These are phyloP conservation scores for Rhinoraja longicauda DNA, from an alignment of 2,797 vertebrate species.

Conservation along the genomic window DNA sequence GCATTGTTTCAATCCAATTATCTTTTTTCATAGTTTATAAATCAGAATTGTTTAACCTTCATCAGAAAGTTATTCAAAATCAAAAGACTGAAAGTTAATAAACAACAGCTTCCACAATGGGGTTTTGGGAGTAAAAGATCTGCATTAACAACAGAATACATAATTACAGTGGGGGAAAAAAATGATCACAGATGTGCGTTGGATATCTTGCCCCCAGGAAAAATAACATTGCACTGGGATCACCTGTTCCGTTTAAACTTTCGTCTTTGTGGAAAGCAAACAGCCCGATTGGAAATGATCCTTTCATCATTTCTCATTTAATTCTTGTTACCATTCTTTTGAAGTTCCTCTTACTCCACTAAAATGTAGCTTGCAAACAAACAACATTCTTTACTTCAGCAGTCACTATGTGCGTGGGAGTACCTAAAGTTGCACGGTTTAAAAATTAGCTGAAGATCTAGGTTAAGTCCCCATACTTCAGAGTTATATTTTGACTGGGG, in stretches of 20 bases:
- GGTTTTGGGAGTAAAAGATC: conserved; percentile 24
- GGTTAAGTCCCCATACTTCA: not conserved
- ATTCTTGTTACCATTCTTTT: not conserved
- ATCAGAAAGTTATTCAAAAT: conserved; percentile 12
- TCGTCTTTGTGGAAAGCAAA: not conserved
- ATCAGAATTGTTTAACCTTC: not conserved
- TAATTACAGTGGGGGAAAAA: conserved; percentile 24
- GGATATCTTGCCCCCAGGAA: conserved; percentile 14
- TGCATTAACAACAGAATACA: conserved; percentile 22
- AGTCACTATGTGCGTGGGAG: not conserved
- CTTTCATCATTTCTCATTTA: not conserved
- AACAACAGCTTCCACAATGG: conserved; percentile 22
- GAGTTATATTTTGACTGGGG: not conserved
- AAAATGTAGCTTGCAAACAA: not conserved
- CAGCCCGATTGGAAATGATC: not conserved
- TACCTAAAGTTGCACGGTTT: not conserved
- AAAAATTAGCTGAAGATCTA: not conserved
- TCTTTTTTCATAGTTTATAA: conserved; percentile 18
- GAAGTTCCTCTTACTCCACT: not conserved
- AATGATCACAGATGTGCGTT: conserved; percentile 34
- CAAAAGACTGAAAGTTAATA: conserved; percentile 27
- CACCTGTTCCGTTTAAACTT: conserved; percentile 11
- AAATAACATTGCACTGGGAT: conserved; percentile 19
- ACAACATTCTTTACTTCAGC: not conserved
- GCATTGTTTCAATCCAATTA: conserved; percentile 27